These are phyloP conservation scores for Nymphalis urticae DNA, from an alignment of 2,888 invertebrate species.

Conservation along the genomic window DNA sequence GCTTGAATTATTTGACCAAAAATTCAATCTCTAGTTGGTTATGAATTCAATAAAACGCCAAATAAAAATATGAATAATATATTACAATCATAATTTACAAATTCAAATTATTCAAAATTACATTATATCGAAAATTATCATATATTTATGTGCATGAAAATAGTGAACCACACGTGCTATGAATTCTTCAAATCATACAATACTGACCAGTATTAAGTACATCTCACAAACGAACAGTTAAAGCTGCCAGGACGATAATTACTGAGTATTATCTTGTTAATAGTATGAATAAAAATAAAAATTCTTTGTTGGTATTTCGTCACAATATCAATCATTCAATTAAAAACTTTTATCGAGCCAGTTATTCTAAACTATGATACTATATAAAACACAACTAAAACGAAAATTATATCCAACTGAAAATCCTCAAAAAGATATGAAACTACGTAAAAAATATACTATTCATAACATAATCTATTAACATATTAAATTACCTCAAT, in stretches of 20 bases:
- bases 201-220: constrained; percentile 58
- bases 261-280: constrained; percentile 5
- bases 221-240: constrained; percentile 17
- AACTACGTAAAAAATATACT: constrained; percentile 31
- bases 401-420: constrained; percentile 29
- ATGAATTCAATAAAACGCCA: constrained; percentile 46
- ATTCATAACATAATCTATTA: constrained; percentile 29
- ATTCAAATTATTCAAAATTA: constrained; percentile 50
- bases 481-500: constrained; percentile 29
- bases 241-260: constrained; percentile 35
- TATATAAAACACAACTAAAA: constrained; percentile 23
- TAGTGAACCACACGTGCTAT: constrained; percentile 15
- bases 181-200: constrained; percentile 36
- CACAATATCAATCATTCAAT: neutral
- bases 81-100: constrained; percentile 71
- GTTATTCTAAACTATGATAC: constrained; percentile 1
- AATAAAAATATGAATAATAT: constrained; percentile 62
- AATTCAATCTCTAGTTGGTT: constrained; percentile 49
- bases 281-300: constrained; percentile 1
- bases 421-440: constrained; percentile 33
- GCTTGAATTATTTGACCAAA: neutral
- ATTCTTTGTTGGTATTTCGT: neutral
- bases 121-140: constrained; percentile 36
- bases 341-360: neutral
- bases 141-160: constrained; percentile 19